A percentile compares a stretch with the other conserved stretches of the same genome.
Conservation (phyloP, 2,888 invertebrate species). For the Cheilosia scutellata region DNA sequence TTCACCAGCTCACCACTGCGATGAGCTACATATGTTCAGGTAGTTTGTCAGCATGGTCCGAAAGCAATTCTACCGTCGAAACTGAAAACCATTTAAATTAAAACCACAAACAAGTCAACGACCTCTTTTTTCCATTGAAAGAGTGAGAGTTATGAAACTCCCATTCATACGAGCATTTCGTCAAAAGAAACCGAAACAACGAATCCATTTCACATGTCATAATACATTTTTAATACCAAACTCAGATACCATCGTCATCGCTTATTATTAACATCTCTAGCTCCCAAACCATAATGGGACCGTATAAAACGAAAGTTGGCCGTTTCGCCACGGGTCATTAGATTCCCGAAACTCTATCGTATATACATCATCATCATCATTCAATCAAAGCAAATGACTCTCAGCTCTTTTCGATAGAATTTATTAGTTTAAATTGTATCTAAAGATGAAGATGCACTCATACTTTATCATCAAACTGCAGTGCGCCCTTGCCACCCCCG, state of each 20-base stretch:
- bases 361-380: slow-evolving; percentile 38
- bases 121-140: slow-evolving; percentile 46
- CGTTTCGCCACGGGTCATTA: slow-evolving; percentile 66
- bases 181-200: slow-evolving; percentile 45
- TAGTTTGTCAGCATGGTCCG: slow-evolving; percentile 34
- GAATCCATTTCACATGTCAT: slow-evolving; percentile 42
- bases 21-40: slow-evolving; percentile 34
- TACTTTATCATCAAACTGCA: slow-evolving; percentile 1
- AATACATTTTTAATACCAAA: slow-evolving; percentile 47
- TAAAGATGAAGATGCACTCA: slow-evolving; percentile 23
- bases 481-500: neutral
- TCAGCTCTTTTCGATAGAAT: slow-evolving; percentile 11
- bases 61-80: slow-evolving; percentile 42
- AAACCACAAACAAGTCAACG: slow-evolving; percentile 51
- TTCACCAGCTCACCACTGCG: slow-evolving; percentile 1
- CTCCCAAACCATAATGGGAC: slow-evolving; percentile 37
- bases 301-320: slow-evolving; percentile 70
- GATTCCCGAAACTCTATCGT: slow-evolving; percentile 54
- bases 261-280: slow-evolving; percentile 23
- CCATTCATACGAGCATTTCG: slow-evolving; percentile 10
- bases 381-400: slow-evolving; percentile 25
- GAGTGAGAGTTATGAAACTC: slow-evolving; percentile 69
- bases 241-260: slow-evolving; percentile 15
- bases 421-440: slow-evolving; percentile 31
- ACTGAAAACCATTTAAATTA: slow-evolving; percentile 38